Base-by-base conservation (phyloP, 1,140 invertebrate genomes). In the Nilaparvata lugens region DNA sequence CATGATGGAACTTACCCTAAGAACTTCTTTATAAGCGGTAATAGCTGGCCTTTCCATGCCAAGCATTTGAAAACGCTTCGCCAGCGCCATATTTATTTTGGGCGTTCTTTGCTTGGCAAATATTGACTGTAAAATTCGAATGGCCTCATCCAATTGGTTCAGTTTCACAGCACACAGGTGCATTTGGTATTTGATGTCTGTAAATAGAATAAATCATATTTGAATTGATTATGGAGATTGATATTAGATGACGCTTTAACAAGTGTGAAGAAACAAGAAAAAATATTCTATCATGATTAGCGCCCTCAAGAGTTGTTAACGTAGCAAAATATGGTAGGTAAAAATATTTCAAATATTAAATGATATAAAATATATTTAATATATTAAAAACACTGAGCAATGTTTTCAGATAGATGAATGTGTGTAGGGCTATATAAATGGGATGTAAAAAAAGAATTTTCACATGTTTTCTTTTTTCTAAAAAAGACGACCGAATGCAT, bases 141-240 rank as follows among this genome's bases (percentile, higher is more conserved):
- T 75, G 1, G 87, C 87, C 72, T 85, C 78, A 48, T 74, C 70
- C 4, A 73, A 74, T 60, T 87, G 83, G 65, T 86, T 85, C 48
- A 84, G 70, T 58, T 84, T 79, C 0, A 80, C 70, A 62, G 83
- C 75, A 71, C 88, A 91, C 19, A 81, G 68, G 71, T 89, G 80
- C 42, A 89, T 81, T 70, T 87, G 83, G 69, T 83, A 90, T 70
- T 88, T 88, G n/a, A 91, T 81, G 65, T 89, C 87, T 76, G 76
- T 18, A 74, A 73, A 58, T 67, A 71, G 45, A 19, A 35, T 55
- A 40, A 61, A 25, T 4, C 25, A 9, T 40, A 40, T 9, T 9
- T n/a, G 9, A 40, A 40, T 45, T 45, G n/a, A n/a, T 16, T 16
- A 16, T 45, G 14, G n/a, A 16, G 7, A 53, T n/a, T 35, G 5